Conservation (phyloP, 2,888 invertebrate species). For the Cryptops parisi region DNA sequence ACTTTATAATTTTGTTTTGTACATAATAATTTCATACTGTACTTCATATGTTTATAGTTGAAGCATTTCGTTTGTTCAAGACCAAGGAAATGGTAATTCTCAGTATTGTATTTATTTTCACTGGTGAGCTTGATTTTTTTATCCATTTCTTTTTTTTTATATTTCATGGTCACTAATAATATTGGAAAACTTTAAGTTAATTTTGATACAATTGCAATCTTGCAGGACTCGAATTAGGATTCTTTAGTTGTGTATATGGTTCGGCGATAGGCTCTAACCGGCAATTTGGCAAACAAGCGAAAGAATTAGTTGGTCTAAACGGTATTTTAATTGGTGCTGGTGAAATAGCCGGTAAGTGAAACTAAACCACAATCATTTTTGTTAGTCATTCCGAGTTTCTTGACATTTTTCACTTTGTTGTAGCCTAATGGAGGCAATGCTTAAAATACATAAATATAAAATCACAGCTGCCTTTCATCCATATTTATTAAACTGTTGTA, state of each 20-base stretch:
- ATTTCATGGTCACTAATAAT: too few species aligned
- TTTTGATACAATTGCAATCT: too few species aligned
- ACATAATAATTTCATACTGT: not conserved
- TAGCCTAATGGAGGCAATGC: too few species aligned
- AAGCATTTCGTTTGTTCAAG: conserved; percentile 57
- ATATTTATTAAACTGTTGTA: too few species aligned
- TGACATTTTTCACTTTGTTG: too few species aligned
- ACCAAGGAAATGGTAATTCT: conserved; percentile 74
- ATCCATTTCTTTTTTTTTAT: not conserved
- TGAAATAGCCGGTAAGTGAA: conserved; percentile 76
- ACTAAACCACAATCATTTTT: too few species aligned
- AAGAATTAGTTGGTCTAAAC: conserved; percentile 76
- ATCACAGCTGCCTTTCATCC: too few species aligned
- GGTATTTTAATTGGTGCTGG: conserved; percentile 91
- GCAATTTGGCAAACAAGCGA: conserved; percentile 57
- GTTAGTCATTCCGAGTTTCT: too few species aligned
- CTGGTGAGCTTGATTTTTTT: conserved; percentile 42
- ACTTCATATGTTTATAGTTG: not conserved
- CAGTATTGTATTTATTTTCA: conserved; percentile 74
- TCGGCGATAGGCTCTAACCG: conserved; percentile 77
- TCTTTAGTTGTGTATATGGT: conserved; percentile 94
- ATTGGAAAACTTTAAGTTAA: too few species aligned
- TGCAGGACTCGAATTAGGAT: conserved; percentile 75
- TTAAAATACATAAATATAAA: too few species aligned
- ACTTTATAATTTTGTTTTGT: too few species aligned